Percentiles rank a stretch among this genome's conserved stretches.
Conservation (phyloP, 2,888 invertebrate species). For the Cabera pusaria region DNA sequence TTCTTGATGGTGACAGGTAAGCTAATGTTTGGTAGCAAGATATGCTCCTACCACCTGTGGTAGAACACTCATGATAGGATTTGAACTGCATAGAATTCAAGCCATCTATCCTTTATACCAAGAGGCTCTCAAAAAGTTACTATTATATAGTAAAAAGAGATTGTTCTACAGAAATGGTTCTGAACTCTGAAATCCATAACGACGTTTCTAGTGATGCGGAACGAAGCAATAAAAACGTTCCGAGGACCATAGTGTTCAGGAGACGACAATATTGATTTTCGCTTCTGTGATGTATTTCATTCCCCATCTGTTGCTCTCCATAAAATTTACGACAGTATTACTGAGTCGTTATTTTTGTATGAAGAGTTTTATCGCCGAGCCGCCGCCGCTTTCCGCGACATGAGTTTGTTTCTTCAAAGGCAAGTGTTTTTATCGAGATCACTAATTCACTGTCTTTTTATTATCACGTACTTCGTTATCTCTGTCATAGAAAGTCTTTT, state of each 20-base stretch:
- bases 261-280: conserved; percentile 77
- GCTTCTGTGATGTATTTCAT: conserved; percentile 69
- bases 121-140: too few species aligned
- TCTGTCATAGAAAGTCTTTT: conserved; percentile 16
- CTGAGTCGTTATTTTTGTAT: conserved; percentile 78
- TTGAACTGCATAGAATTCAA: too few species aligned
- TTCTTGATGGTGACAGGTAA: too few species aligned
- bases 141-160: too few species aligned
- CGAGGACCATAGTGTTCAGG: conserved; percentile 54
- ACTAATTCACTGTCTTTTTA: conserved; percentile 45
- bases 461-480: conserved; percentile 30
- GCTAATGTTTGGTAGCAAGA: too few species aligned
- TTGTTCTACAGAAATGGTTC: too few species aligned
- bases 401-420: conserved; percentile 53
- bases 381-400: conserved; percentile 56
- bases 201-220: conserved; percentile 45
- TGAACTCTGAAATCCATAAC: conserved; percentile 15
- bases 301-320: conserved; percentile 81
- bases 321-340: conserved; percentile 80
- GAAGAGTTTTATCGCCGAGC: conserved; percentile 69
- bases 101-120: too few species aligned
- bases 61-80: too few species aligned
- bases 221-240: conserved; percentile 61
- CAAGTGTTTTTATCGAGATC: conserved; percentile 52
- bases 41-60: too few species aligned